Evolutionary conservation across 2,113 vertebrate genomes (phyloP).

Genomic region (Embiotoca jacksoni): DNA sequence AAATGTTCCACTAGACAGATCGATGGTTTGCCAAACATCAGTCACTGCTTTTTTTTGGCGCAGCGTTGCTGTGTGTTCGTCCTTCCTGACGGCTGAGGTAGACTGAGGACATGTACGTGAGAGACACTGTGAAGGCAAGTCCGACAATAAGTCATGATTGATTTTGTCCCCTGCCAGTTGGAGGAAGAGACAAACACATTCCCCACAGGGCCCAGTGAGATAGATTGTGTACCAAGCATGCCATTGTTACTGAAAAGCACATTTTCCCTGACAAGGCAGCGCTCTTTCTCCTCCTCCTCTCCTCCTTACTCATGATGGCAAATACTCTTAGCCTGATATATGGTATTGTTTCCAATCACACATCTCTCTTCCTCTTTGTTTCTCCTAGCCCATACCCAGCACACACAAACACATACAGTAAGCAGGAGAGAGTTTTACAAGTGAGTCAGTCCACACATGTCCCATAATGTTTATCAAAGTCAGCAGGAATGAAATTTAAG

Average conservation of each 20-base stretch:
- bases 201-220: conserved; percentile 66
- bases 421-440: conserved; percentile 1
- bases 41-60: conserved; percentile 46
- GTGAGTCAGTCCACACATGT: conserved; percentile 8
- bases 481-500: conserved; percentile 30
- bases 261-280: conserved; percentile 76
- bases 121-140: conserved; percentile 74
- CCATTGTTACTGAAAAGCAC: conserved; percentile 76
- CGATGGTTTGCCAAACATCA: conserved; percentile 65
- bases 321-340: conserved; percentile 71
- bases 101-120: conserved; percentile 67
- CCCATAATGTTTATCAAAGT: conserved; percentile 32
- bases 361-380: conserved; percentile 51
- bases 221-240: conserved; percentile 73
- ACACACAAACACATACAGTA: conserved; percentile 35
- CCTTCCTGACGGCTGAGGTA: conserved; percentile 58
- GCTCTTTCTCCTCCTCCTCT: conserved; percentile 63
- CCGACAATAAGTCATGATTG: conserved; percentile 80
- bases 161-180: conserved; percentile 76
- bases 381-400: conserved; percentile 29
- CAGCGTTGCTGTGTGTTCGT: conserved; percentile 29
- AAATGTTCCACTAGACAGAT: conserved; percentile 56
- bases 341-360: conserved; percentile 69
- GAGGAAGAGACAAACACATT: conserved; percentile 69
- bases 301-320: conserved; percentile 63